Conservation (phyloP, 2,888 invertebrate species). For the Melipona bicolor region DNA sequence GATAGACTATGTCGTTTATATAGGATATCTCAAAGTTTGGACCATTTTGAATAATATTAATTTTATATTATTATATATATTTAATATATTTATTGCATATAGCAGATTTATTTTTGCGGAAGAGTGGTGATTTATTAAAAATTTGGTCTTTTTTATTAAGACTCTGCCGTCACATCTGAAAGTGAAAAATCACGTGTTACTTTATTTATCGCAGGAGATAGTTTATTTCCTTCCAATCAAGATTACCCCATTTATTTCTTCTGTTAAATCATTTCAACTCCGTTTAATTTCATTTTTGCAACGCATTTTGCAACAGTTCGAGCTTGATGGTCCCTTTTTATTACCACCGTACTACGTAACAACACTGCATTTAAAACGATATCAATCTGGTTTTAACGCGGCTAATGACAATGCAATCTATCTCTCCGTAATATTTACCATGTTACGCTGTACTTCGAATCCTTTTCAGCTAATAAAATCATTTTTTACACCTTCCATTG, state of each 20-base stretch:
- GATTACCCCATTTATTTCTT: not conserved
- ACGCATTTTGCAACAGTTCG: not conserved
- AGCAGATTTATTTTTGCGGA: too few species aligned
- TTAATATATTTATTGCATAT: too few species aligned
- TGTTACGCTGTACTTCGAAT: not conserved
- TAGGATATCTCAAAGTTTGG: not conserved
- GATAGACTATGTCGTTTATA: not conserved
- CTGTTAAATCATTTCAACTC: not conserved
- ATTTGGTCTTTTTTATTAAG: too few species aligned
- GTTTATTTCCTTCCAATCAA: not conserved
- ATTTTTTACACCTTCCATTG: not conserved
- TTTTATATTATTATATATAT: too few species aligned
- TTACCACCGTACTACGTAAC: not conserved
- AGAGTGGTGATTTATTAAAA: too few species aligned
- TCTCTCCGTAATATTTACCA: not conserved
- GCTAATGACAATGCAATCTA: not conserved
- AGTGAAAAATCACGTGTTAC: too few species aligned
- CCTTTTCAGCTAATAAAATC: not conserved
- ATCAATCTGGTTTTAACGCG: not conserved
- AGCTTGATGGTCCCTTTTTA: not conserved
- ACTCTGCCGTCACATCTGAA: too few species aligned
- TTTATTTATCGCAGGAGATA: not conserved
- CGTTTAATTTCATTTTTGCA: too few species aligned
- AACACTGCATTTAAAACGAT: not conserved
- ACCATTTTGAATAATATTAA: too few species aligned